Percentiles rank a stretch among this genome's conserved stretches.
Conservation (phyloP, 2,888 invertebrate genomes). For the Eulithis prunata region DNA sequence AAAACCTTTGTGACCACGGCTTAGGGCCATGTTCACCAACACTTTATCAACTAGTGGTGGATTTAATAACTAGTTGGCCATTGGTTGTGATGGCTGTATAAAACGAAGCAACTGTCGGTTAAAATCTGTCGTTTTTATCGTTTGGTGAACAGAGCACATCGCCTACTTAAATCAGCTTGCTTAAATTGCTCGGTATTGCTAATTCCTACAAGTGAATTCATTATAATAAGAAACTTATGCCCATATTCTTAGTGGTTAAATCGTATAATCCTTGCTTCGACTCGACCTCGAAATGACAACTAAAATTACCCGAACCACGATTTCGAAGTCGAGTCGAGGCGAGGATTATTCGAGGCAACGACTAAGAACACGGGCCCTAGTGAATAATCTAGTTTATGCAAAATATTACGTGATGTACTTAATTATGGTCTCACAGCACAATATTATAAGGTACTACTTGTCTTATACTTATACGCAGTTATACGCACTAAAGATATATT, state of each 20-base stretch:
- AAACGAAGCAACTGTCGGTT: too few species aligned
- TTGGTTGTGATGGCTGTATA: background rate
- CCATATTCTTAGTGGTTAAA: too few species aligned
- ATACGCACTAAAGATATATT: constrained; percentile 18
- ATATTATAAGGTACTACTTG: constrained; percentile 46
- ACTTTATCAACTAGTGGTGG: background rate
- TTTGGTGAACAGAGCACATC: background rate
- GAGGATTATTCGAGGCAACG: too few species aligned
- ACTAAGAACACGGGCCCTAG: background rate
- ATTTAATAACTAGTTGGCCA: background rate
- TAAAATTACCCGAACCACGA: too few species aligned
- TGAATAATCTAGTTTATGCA: constrained; percentile 48
- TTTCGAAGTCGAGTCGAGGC: too few species aligned
- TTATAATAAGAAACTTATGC: background rate
- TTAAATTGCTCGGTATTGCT: constrained; percentile 20
- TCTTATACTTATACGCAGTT: constrained; percentile 36
- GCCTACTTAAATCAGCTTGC: constrained; percentile 10
- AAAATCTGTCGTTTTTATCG: background rate
- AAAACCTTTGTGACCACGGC: constrained; percentile 11
- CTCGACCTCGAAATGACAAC: too few species aligned
- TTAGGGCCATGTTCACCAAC: background rate
- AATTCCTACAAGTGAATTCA: constrained; percentile 30
- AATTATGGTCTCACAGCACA: constrained; percentile 64
- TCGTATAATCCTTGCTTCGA: too few species aligned
- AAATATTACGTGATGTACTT: constrained; percentile 51